These are phyloP conservation scores for Alfaro cultratus DNA, from an alignment of 2,797 vertebrate species.

Conservation along the genomic window DNA sequence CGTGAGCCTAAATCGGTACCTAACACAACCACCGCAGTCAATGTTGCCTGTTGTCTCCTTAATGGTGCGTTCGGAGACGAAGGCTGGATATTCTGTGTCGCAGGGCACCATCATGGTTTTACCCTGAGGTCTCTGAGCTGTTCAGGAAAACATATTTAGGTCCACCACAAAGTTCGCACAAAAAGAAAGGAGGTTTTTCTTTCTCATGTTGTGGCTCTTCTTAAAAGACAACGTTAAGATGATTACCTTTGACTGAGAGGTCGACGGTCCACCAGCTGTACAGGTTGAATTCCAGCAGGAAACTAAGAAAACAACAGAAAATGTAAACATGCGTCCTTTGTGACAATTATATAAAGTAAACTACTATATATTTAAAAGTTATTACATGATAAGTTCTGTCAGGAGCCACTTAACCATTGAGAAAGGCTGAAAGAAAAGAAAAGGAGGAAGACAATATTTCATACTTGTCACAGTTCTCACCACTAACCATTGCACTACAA, in stretches of 20 bases:
- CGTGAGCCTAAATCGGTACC: slow-evolving; percentile 78
- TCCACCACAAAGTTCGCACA: neutral
- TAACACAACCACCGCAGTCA: slow-evolving; percentile 91
- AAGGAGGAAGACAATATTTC: neutral
- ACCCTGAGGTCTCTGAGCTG: slow-evolving; percentile 88
- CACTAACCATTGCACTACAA: neutral
- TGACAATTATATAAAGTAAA: neutral
- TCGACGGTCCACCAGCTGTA: slow-evolving; percentile 97
- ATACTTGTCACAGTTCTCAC: neutral
- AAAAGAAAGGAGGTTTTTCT: too few species aligned
- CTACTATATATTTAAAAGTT: slow-evolving; percentile 33
- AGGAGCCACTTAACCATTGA: slow-evolving; percentile 94
- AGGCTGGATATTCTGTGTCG: slow-evolving; percentile 97
- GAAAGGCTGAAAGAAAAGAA: slow-evolving; percentile 86
- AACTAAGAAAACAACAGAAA: slow-evolving; percentile 77
- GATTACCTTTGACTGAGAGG: slow-evolving; percentile 89
- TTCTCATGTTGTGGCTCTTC: neutral
- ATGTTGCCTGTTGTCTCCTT: slow-evolving; percentile 97
- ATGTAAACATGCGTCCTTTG: neutral
- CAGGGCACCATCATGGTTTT: slow-evolving; percentile 94
- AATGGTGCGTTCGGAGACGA: slow-evolving; percentile 97
- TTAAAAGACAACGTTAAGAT: neutral
- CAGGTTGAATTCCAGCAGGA: slow-evolving; percentile 96
- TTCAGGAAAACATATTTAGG: slow-evolving; percentile 18
- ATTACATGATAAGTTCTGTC: slow-evolving; percentile 96